Evolutionary conservation across 2,113 vertebrate species (phyloP).

Genomic region (Hippocampus mohnikei): DNA sequence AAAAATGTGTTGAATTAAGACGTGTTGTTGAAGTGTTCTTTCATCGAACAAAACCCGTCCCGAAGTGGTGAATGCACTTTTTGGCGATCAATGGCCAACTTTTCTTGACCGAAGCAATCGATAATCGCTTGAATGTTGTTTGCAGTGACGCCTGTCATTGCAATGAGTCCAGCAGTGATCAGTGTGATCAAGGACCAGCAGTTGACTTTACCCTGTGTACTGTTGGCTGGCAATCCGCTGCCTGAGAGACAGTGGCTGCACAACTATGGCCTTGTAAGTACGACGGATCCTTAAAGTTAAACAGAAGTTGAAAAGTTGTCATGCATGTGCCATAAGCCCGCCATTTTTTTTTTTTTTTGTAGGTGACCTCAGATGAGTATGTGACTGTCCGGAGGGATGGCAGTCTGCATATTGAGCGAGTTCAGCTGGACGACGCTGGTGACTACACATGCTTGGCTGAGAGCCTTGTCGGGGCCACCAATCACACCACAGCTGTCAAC

Average conservation of each 20-base stretch:
- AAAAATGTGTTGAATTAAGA: no score
- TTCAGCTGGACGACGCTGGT: slow-evolving; percentile 80
- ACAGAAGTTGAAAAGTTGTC: background rate
- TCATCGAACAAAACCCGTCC: background rate
- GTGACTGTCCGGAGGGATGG: slow-evolving; percentile 83
- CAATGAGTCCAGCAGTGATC: slow-evolving; percentile 79
- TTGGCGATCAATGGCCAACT: slow-evolving; percentile 19
- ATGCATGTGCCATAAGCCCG: background rate
- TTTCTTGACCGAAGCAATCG: background rate
- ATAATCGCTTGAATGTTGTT: slow-evolving; percentile 10
- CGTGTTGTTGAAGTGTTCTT: no score
- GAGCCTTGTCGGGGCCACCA: slow-evolving; percentile 81
- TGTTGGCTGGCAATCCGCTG: slow-evolving; percentile 91
- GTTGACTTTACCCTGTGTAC: slow-evolving; percentile 85
- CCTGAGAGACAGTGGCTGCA: slow-evolving; percentile 91
- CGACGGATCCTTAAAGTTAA: background rate
- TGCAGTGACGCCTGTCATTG: slow-evolving; percentile 84
- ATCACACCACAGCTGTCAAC: slow-evolving; percentile 79
- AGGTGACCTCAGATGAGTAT: slow-evolving; percentile 86
- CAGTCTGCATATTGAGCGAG: slow-evolving; percentile 89
- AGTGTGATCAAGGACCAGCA: slow-evolving; percentile 89
- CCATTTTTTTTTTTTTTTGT: slow-evolving; percentile 20
- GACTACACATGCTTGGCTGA: slow-evolving; percentile 88
- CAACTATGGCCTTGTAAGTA: slow-evolving; percentile 81
- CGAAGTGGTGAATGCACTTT: background rate